Evolutionary conservation across 2,797 vertebrate genomes (phyloP).

Genomic region (Poeciliopsis turneri): DNA sequence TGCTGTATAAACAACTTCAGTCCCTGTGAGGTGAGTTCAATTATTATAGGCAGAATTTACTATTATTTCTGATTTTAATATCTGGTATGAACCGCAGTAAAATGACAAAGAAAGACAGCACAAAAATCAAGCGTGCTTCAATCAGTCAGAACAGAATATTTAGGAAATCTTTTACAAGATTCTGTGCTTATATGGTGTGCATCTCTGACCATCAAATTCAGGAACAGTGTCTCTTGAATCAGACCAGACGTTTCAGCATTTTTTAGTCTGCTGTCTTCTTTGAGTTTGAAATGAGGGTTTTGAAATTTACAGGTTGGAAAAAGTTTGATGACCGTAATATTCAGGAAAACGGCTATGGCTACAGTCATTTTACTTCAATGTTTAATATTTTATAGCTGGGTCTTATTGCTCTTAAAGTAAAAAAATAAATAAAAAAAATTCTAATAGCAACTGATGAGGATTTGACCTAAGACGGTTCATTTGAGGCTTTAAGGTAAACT

Average conservation of each 20-base stretch:
- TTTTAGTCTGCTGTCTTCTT: constrained; percentile 15
- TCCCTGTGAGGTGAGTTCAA: constrained; percentile 45
- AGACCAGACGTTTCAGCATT: constrained; percentile 14
- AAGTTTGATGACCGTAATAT: constrained; percentile 12
- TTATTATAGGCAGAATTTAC: constrained; percentile 49
- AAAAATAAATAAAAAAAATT: neutral
- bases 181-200: neutral
- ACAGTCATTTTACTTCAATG: neutral
- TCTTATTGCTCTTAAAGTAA: constrained; percentile 12
- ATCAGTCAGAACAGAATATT: neutral
- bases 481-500: constrained; percentile 32
- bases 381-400: neutral
- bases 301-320: constrained; percentile 9
- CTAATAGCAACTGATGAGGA: neutral
- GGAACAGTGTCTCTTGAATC: no score
- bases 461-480: constrained; percentile 2
- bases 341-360: no score
- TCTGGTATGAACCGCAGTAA: constrained; percentile 15
- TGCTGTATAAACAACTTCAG: constrained; percentile 51
- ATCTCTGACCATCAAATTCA: constrained; percentile 22
- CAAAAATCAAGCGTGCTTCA: neutral
- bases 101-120: neutral
- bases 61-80: constrained; percentile 41
- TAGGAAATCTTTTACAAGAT: neutral
- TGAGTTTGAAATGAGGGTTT: constrained; percentile 16